Evolutionary conservation across 2,888 invertebrate genomes (phyloP).

Genomic region (Seira ritae): DNA sequence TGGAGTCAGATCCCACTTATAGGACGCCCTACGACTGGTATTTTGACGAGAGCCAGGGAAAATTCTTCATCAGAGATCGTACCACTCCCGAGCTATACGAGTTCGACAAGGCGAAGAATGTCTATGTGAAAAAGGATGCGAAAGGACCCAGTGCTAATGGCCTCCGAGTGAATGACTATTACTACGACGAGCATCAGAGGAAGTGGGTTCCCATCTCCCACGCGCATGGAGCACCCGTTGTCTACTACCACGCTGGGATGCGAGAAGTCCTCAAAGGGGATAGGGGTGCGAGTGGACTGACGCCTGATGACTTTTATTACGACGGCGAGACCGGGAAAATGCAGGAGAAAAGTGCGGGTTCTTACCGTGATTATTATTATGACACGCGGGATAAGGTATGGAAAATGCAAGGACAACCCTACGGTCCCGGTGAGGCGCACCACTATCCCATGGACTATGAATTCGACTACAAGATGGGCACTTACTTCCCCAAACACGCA

Average conservation of each 20-base stretch:
- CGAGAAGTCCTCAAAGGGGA: slow-evolving; percentile 26
- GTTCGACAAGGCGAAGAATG: slow-evolving; percentile 44
- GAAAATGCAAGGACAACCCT: slow-evolving; percentile 49
- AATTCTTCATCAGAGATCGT: slow-evolving; percentile 43
- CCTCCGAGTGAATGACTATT: slow-evolving; percentile 47
- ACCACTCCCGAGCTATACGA: slow-evolving; percentile 18
- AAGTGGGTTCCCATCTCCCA: slow-evolving; percentile 43
- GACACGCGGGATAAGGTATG: slow-evolving; percentile 44
- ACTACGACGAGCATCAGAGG: slow-evolving; percentile 44
- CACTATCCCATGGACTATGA: slow-evolving; percentile 43
- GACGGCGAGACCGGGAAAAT: slow-evolving; percentile 48
- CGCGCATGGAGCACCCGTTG: slow-evolving; percentile 1
- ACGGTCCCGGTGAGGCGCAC: slow-evolving; percentile 47
- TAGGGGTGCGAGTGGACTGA: slow-evolving; percentile 42
- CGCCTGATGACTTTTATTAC: slow-evolving; percentile 57
- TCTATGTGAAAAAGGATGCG: slow-evolving; percentile 27
- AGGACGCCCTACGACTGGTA: slow-evolving; percentile 53
- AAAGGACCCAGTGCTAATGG: slow-evolving; percentile 44
- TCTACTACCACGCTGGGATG: neutral
- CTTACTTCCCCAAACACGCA: slow-evolving; percentile 27
- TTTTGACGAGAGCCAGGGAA: slow-evolving; percentile 49
- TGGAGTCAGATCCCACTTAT: slow-evolving; percentile 18
- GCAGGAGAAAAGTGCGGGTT: slow-evolving; percentile 16
- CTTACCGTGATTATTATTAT: slow-evolving; percentile 37
- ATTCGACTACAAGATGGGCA: slow-evolving; percentile 33